Evolutionary conservation across 2,113 vertebrate genomes (phyloP).

Genomic region (Oryzias javanicus): DNA sequence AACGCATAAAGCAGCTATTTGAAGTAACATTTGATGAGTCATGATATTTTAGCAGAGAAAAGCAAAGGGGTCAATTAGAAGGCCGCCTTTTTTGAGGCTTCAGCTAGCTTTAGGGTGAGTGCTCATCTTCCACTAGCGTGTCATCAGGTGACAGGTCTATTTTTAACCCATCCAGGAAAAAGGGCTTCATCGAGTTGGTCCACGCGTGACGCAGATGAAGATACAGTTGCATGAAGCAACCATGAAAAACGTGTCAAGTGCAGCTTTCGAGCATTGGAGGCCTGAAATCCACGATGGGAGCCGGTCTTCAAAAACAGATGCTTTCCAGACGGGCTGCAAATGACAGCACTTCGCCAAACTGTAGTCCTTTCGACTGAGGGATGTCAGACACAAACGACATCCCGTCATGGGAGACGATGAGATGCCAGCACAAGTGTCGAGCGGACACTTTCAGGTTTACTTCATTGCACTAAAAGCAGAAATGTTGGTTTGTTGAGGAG

Average conservation of each 20-base stretch:
- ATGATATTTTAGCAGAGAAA: constrained; percentile 15
- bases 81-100: constrained; percentile 11
- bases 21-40: constrained; percentile 35
- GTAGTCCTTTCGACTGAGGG: not conserved
- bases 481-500: not conserved
- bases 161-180: constrained; percentile 39
- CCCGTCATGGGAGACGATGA: no score
- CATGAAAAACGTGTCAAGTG: not conserved
- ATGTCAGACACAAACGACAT: not conserved
- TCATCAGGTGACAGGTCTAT: constrained; percentile 37
- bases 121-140: constrained; percentile 13
- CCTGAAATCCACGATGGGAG: not conserved
- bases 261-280: no score
- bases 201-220: not conserved
- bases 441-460: no score
- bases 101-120: constrained; percentile 2
- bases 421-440: no score
- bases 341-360: not conserved
- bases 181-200: constrained; percentile 1
- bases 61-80: constrained; percentile 14
- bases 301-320: not conserved
- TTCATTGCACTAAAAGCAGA: no score
- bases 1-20: constrained; percentile 37
- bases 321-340: not conserved
- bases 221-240: not conserved